Conservation (phyloP, 2,113 vertebrate genomes). For the Psittacara wagleri region DNA sequence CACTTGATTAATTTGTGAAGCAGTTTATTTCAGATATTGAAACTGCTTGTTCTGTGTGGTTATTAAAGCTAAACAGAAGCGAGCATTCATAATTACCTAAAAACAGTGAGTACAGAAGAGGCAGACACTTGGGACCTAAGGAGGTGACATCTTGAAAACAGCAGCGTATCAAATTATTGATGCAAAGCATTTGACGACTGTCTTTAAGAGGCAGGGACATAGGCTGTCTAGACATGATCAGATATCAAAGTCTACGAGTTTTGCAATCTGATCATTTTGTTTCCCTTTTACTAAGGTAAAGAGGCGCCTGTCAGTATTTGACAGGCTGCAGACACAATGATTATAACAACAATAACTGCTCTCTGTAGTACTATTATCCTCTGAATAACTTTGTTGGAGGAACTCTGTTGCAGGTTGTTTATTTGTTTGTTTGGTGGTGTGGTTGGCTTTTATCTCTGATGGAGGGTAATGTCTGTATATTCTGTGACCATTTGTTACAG, state of each 20-base stretch:
- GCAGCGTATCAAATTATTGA: slow-evolving; percentile 73
- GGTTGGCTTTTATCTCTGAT: neutral
- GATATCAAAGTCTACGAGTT: slow-evolving; percentile 68
- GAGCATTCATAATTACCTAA: neutral
- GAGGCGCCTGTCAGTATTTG: slow-evolving; percentile 60
- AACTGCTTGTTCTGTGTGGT: slow-evolving; percentile 13
- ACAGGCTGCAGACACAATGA: slow-evolving; percentile 61
- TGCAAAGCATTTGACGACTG: slow-evolving; percentile 64
- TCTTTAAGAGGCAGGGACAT: slow-evolving; percentile 71
- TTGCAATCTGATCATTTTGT: slow-evolving; percentile 76
- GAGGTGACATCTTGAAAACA: slow-evolving; percentile 73
- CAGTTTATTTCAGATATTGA: slow-evolving; percentile 10
- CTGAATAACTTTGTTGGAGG: slow-evolving; percentile 35
- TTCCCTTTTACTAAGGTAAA: slow-evolving; percentile 59
- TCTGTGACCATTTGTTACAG: neutral
- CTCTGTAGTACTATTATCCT: neutral
- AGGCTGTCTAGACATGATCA: slow-evolving; percentile 75
- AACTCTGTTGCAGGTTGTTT: slow-evolving; percentile 7
- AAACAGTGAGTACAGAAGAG: slow-evolving; percentile 40
- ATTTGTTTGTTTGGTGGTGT: neutral
- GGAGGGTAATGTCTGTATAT: neutral
- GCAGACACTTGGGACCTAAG: slow-evolving; percentile 53
- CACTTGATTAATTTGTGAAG: slow-evolving; percentile 33
- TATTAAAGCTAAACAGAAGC: slow-evolving; percentile 58
- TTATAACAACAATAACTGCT: slow-evolving; percentile 22